A percentile compares a stretch with the other conserved stretches of the same genome.
Conservation (phyloP, 2,113 vertebrate genomes). For the Ahaetulla prasina region DNA sequence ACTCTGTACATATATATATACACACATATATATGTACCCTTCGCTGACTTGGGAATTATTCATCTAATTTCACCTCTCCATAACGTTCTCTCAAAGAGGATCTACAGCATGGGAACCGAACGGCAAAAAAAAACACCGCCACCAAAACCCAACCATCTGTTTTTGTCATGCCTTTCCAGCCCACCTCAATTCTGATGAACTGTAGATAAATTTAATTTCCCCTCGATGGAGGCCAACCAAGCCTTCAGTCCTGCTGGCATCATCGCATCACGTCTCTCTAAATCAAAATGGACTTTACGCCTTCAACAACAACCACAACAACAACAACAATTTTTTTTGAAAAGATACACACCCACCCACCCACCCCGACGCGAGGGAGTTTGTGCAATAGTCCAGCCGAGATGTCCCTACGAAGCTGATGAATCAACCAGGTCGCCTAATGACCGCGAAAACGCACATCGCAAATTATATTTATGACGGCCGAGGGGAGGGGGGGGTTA, state of each 20-base stretch:
- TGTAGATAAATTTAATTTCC: not conserved
- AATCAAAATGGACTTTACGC: not conserved
- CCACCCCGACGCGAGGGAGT: not conserved
- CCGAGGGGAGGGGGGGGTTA: no score
- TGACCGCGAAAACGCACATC: not conserved
- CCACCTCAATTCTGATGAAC: not conserved
- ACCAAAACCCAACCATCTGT: not conserved
- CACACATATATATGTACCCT: not conserved
- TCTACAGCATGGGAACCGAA: not conserved
- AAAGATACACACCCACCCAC: no score
- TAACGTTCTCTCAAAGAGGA: not conserved
- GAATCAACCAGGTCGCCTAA: not conserved
- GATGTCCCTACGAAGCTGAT: not conserved
- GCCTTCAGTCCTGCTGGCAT: not conserved
- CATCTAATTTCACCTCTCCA: not conserved
- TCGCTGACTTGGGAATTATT: not conserved
- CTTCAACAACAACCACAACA: not conserved
- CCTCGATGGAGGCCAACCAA: not conserved
- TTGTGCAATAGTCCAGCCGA: not conserved
- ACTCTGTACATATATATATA: not conserved
- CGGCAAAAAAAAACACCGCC: not conserved
- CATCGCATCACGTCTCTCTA: no score
- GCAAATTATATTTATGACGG: not conserved
- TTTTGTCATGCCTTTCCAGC: fast-evolving
- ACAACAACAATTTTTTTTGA: not conserved